These are phyloP conservation scores for Mormyrops attenuatus DNA, from an alignment of 2,797 vertebrate genomes.

Conservation along the genomic window DNA sequence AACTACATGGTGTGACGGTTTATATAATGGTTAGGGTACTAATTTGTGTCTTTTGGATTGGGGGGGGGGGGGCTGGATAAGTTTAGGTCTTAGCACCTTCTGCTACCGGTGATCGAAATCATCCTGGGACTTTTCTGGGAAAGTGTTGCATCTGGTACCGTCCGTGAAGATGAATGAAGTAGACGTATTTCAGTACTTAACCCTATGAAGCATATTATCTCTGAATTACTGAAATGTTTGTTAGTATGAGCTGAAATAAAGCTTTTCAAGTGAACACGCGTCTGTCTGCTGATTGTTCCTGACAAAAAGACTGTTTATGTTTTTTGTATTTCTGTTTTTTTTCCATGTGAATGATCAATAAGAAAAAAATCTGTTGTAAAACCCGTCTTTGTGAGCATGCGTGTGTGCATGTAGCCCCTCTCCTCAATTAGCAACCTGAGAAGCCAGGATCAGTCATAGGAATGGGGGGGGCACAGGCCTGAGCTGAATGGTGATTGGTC, in stretches of 20 bases:
- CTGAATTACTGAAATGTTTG: constrained; percentile 6
- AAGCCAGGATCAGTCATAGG: neutral
- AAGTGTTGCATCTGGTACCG: neutral
- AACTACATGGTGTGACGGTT: constrained; percentile 12
- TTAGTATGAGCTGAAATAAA: constrained; percentile 15
- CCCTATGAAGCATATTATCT: constrained; percentile 2
- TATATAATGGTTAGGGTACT: constrained; percentile 7
- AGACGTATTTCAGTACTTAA: constrained; percentile 6
- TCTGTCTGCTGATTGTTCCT: neutral
- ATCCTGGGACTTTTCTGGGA: constrained; percentile 1
- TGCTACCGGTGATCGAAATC: constrained; percentile 4
- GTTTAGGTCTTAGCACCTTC: neutral
- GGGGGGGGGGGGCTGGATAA: neutral
- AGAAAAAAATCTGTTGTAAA: neutral
- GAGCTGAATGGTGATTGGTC: neutral
- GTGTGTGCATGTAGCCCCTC: neutral
- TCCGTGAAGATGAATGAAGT: neutral
- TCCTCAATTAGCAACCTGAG: neutral
- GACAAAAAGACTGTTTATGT: neutral
- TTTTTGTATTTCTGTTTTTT: neutral
- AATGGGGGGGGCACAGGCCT: neutral
- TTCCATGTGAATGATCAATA: neutral
- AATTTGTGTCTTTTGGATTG: constrained; percentile 11
- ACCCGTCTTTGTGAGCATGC: neutral
- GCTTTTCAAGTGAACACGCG: constrained; percentile 1